Evolutionary conservation across 2,888 invertebrate genomes (phyloP).

Genomic region (Onthophagus sagittarius): DNA sequence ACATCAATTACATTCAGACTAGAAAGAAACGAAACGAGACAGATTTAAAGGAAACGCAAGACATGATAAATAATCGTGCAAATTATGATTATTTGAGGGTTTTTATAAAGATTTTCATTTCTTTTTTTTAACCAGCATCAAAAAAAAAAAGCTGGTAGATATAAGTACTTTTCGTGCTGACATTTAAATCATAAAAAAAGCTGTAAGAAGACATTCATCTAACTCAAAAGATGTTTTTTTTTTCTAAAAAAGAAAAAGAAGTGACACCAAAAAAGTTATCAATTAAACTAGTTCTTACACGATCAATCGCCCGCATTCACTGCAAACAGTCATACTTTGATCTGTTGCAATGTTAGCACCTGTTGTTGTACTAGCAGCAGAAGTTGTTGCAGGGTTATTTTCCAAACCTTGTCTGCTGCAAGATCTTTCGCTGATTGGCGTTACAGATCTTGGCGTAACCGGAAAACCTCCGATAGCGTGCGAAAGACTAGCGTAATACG

Average conservation of each 20-base stretch:
- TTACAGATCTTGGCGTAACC: slow-evolving; percentile 56
- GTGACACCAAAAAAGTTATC: background rate
- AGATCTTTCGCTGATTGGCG: slow-evolving; percentile 49
- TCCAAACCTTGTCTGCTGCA: slow-evolving; percentile 33
- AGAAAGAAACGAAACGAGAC: too few relatives aligned
- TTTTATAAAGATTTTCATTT: too few relatives aligned
- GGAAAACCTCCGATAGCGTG: slow-evolving; percentile 68
- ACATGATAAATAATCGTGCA: too few relatives aligned
- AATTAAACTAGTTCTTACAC: slow-evolving; percentile 60
- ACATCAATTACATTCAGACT: too few relatives aligned
- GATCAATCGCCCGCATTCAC: slow-evolving; percentile 82
- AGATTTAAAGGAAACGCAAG: too few relatives aligned
- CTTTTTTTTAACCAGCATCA: too few relatives aligned
- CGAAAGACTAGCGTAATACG: slow-evolving; percentile 74
- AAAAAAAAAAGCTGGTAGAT: too few relatives aligned
- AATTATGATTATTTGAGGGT: too few relatives aligned
- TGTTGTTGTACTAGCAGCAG: background rate
- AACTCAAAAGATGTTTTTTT: too few relatives aligned
- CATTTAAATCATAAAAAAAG: background rate
- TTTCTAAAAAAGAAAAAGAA: background rate
- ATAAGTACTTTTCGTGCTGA: background rate
- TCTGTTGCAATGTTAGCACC: slow-evolving; percentile 32
- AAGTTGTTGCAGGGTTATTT: slow-evolving; percentile 37
- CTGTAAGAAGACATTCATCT: too few relatives aligned
- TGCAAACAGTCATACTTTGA: slow-evolving; percentile 66